phyloP scores from a whole-genome alignment of 2,113 vertebrate species.

The Dicaeum eximium region DNA sequence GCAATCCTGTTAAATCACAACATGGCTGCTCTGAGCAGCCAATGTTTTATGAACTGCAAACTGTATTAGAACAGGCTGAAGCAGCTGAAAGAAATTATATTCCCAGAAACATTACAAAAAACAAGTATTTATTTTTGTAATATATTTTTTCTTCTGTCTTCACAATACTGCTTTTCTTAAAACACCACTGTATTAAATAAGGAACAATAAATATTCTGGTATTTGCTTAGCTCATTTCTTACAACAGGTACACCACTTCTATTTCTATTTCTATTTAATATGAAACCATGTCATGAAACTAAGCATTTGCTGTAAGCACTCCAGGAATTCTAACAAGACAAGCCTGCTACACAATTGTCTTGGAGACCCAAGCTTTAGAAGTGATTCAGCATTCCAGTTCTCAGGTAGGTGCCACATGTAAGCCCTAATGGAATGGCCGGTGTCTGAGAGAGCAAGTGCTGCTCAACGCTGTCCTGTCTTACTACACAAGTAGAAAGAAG shows the following conservation, averaged over 20 bases:
- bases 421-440: rapidly evolving
- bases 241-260: not conserved
- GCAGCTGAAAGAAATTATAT: not conserved
- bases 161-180: not conserved
- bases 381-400: not conserved
- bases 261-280: not conserved
- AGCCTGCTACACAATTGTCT: not conserved
- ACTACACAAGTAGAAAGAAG: not conserved
- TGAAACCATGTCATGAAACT: not conserved
- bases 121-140: no score
- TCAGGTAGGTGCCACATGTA: not conserved
- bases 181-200: not conserved
- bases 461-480: not conserved
- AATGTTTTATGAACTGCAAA: not conserved
- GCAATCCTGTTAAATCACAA: not conserved
- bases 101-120: not conserved
- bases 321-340: not conserved
- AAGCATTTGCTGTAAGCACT: not conserved
- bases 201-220: not conserved
- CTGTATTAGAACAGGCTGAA: not conserved
- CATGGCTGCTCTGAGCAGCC: not conserved
- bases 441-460: not conserved
- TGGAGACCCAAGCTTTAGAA: not conserved
- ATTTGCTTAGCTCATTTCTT: not conserved
- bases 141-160: not conserved